Conservation (phyloP, 2,113 vertebrate species). For the Micronisus gabar region DNA sequence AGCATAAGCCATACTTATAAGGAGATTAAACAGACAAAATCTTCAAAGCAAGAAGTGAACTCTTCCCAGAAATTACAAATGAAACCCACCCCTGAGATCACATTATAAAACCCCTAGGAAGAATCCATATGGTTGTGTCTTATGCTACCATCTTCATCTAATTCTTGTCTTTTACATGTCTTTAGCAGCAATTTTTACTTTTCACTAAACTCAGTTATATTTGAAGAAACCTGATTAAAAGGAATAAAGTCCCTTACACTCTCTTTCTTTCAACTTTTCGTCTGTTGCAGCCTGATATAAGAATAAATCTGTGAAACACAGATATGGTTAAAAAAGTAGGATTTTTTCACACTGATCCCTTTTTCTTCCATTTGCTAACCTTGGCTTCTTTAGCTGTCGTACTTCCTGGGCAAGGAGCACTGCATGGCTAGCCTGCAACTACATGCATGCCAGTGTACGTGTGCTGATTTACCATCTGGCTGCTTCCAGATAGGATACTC, state of each 20-base stretch:
- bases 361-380: background rate
- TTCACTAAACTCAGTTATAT: background rate
- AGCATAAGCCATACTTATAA: conserved; percentile 18
- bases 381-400: background rate
- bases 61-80: background rate
- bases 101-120: background rate
- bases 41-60: background rate
- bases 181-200: background rate
- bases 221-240: background rate
- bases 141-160: background rate
- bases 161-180: background rate
- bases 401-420: background rate
- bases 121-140: background rate
- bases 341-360: background rate
- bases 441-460: background rate
- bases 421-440: background rate
- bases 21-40: conserved; percentile 44
- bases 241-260: background rate
- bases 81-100: background rate
- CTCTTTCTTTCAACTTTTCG: background rate
- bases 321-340: background rate
- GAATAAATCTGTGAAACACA: background rate
- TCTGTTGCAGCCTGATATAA: background rate
- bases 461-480: background rate
- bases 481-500: background rate